Base-by-base conservation (phyloP, 2,888 invertebrate species). In the Lithosia quadra region DNA sequence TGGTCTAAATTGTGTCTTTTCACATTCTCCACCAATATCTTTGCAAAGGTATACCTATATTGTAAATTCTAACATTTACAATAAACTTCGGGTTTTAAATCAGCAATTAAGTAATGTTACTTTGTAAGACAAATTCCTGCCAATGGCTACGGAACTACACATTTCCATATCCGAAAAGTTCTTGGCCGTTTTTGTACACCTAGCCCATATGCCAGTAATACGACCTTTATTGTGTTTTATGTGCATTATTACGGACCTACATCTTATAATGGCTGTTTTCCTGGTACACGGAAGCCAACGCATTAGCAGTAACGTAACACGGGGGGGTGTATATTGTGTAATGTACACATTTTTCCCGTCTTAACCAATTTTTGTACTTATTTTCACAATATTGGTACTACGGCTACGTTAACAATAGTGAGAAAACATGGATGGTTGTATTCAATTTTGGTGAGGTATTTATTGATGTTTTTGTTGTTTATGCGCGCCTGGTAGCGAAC, bases 231-330 rank as follows among this genome's bases (percentile, higher is more conserved):
- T 77, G 59, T 76, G 57, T 73, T 76, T 60, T 69, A 71, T 73
- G 65, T 74, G 61, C 60, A 74, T 79, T 73, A 71, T 75, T 70
- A 69, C 43, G 57, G 58, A 72, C 65, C 65, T 74, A 73, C 68
- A 56, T 56, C 22, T 73, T 68, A 65, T 68, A 74, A 68, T 70
- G 59, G 68, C 74, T 80, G 79, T 72, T 74, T 73, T 77, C 75
- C 75, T 76, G 70, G 67, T 70, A 65, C 34, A 70, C 58, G 72
- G 71, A 73, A 79, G 69, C 76, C 63, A 73, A 72, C 71, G 66
- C 73, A 76, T 74, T 78, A 79, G 62, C 59, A 62, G 73, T 75
- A 77, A 75, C 71, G n/a, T 73, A 64, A 73, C 67, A 77, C 58
- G 10, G 56, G 57, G n/a, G 69, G 67, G 56, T 75, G 67, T 69